Percentiles rank a stretch among this genome's conserved stretches.
Evolutionary conservation across 2,113 vertebrate species (phyloP).

Genomic region (Riparia riparia): DNA sequence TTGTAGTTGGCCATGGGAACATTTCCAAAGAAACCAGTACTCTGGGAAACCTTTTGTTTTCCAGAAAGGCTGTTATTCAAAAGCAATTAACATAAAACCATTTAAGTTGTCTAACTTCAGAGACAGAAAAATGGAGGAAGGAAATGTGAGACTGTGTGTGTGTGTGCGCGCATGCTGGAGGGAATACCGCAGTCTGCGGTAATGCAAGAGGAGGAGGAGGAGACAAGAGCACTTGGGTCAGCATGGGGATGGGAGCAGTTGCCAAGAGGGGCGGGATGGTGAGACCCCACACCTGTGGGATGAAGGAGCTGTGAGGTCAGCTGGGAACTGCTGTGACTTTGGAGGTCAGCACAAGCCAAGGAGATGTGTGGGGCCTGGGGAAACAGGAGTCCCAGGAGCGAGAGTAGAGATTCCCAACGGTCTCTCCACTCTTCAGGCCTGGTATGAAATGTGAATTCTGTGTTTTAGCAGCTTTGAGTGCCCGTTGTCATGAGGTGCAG

Average conservation of each 20-base stretch:
- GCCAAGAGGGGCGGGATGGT: accelerated
- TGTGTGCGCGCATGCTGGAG: background rate
- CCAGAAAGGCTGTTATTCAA: constrained; percentile 36
- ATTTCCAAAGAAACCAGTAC: constrained; percentile 45
- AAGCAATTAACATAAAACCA: constrained; percentile 51
- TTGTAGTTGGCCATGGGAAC: constrained; percentile 25
- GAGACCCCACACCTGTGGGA: accelerated
- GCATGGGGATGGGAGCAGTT: accelerated
- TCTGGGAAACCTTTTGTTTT: constrained; percentile 61
- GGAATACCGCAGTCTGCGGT: background rate
- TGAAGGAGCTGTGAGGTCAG: background rate
- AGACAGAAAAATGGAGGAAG: constrained; percentile 17
- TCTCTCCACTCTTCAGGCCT: background rate
- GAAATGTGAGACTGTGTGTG: background rate
- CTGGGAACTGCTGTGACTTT: background rate
- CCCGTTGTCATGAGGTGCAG: background rate
- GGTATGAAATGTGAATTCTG: background rate
- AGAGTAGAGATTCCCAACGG: background rate
- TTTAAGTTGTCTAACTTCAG: constrained; percentile 28
- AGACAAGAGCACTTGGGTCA: background rate
- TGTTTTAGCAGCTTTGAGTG: background rate
- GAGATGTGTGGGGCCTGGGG: background rate
- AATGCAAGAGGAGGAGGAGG: background rate
- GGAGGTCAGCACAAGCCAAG: background rate
- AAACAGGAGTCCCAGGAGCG: background rate